Evolutionary conservation across 2,797 vertebrate genomes (phyloP).

Genomic region (Tachyglossus aculeatus): DNA sequence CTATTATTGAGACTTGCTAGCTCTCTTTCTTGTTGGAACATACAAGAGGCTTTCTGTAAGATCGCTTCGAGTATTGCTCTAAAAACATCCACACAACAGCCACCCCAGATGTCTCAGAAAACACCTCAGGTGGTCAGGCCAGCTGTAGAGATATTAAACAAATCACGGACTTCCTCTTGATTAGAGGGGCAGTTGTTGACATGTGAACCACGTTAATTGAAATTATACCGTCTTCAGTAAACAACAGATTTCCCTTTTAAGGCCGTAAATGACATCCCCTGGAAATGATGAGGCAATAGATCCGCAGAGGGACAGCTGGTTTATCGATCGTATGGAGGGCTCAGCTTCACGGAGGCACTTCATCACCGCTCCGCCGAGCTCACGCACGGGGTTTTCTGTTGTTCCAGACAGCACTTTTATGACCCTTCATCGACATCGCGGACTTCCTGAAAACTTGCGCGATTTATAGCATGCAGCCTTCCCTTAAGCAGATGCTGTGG

Average conservation of each 20-base stretch:
- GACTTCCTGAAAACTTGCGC: constrained; percentile 36
- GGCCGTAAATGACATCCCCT: constrained; percentile 52
- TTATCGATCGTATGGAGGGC: constrained; percentile 25
- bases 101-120: not conserved
- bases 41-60: not conserved
- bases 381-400: not conserved
- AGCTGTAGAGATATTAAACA: not conserved
- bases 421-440: constrained; percentile 5
- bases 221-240: constrained; percentile 37
- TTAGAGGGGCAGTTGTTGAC: constrained; percentile 1
- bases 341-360: not conserved
- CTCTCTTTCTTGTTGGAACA: not conserved
- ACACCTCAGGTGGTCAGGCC: not conserved
- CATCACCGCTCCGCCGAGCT: not conserved
- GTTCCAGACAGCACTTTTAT: constrained; percentile 31
- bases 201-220: constrained; percentile 6
- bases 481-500: constrained; percentile 26
- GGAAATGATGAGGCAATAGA: constrained; percentile 47
- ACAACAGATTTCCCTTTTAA: constrained; percentile 53
- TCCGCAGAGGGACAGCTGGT: constrained; percentile 26
- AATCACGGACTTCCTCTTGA: not conserved
- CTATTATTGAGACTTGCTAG: constrained; percentile 3
- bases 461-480: constrained; percentile 20
- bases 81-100: not conserved
- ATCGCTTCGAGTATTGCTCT: not conserved